A percentile compares a stretch with the other conserved stretches of the same genome.
phyloP scores from a whole-genome alignment of 1,140 invertebrate species.

The Mya arenaria region DNA sequence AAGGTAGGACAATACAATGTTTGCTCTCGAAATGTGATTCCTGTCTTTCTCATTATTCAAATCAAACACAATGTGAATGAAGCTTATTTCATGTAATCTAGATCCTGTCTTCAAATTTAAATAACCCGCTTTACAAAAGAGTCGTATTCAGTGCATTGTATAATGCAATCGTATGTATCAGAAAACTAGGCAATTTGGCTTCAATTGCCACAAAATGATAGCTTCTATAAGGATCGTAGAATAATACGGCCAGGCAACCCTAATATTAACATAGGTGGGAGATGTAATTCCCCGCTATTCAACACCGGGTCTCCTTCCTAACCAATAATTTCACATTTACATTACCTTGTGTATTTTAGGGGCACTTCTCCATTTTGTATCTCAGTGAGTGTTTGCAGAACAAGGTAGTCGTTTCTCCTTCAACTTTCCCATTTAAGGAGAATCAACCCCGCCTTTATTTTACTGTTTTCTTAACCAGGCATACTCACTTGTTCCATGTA shows the following conservation, averaged over 20 bases:
- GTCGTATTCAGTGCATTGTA: slow-evolving; percentile 11
- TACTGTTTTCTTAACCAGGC: too few relatives aligned
- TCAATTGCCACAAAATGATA: slow-evolving; percentile 25
- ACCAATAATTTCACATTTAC: slow-evolving; percentile 37
- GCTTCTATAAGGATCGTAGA: slow-evolving; percentile 11
- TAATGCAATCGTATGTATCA: not conserved
- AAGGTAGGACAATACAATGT: too few relatives aligned
- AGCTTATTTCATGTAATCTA: slow-evolving; percentile 4
- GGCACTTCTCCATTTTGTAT: not conserved
- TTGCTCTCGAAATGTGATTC: slow-evolving; percentile 19
- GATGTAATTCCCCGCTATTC: not conserved
- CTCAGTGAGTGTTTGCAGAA: too few relatives aligned
- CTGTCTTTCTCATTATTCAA: not conserved
- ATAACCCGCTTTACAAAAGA: slow-evolving; percentile 18
- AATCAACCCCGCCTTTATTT: too few relatives aligned
- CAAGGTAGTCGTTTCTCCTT: too few relatives aligned
- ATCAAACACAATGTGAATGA: slow-evolving; percentile 29
- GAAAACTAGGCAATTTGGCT: not conserved
- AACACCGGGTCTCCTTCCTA: slow-evolving; percentile 10
- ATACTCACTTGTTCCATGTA: too few relatives aligned
- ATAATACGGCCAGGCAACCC: slow-evolving; percentile 14
- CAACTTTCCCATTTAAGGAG: too few relatives aligned
- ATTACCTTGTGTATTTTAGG: not conserved
- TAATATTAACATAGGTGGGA: slow-evolving; percentile 1
- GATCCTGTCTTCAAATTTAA: slow-evolving; percentile 17